These are phyloP conservation scores for Coryphaenoides rupestris DNA, from an alignment of 2,113 vertebrate genomes.

Conservation along the genomic window DNA sequence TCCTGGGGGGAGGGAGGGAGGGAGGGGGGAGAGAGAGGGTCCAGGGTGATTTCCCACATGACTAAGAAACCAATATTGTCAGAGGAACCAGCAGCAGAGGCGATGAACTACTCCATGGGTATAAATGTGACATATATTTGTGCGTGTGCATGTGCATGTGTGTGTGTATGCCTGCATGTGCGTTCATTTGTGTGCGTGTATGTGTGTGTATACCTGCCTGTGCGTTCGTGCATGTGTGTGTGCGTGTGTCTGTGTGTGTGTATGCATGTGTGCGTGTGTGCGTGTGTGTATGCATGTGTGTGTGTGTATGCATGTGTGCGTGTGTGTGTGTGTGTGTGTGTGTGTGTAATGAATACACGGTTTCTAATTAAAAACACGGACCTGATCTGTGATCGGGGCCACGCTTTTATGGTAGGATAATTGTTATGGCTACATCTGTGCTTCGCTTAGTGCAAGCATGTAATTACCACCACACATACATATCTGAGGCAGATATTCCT, in stretches of 20 bases:
- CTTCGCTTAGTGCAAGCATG: neutral
- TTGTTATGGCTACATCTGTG: conserved; percentile 14
- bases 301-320: conserved; percentile 5
- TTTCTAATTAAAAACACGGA: neutral
- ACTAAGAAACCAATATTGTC: no score
- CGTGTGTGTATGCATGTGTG: conserved; percentile 24
- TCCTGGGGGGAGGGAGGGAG: conserved; percentile 63
- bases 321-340: no score
- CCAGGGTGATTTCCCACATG: no score
- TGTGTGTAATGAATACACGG: no score
- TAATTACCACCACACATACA: conserved; percentile 9
- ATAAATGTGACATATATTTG: neutral
- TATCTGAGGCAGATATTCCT: conserved; percentile 20
- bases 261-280: conserved; percentile 16
- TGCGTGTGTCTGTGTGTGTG: no score
- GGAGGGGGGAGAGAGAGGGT: neutral
- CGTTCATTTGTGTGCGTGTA: no score
- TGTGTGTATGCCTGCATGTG: no score
- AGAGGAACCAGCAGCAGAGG: neutral
- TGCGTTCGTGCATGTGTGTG: no score
- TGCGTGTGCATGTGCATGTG: no score
- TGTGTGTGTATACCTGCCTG: no score
- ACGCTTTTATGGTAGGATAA: conserved; percentile 14
- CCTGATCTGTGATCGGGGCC: no score
- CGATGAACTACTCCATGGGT: neutral